Percentiles rank a stretch among this genome's conserved stretches.
Evolutionary conservation across 2,888 invertebrate genomes (phyloP).

Genomic region (Iphiclides podalirius): DNA sequence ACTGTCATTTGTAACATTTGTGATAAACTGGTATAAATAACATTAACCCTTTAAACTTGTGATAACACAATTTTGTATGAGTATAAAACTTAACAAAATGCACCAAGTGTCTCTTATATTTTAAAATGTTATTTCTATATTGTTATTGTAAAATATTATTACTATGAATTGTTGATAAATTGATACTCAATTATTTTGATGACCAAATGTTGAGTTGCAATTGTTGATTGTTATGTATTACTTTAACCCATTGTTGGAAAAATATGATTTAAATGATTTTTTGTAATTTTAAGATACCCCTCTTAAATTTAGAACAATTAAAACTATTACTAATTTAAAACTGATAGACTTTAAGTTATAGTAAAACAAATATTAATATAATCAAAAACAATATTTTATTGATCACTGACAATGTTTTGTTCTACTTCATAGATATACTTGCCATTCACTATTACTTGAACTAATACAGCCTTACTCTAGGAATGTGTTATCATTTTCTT

Average conservation of each 20-base stretch:
- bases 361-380: no score
- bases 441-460: conserved; percentile 45
- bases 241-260: no score
- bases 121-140: not conserved
- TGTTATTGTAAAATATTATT: no score
- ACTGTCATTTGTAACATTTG: conserved; percentile 8
- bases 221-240: no score
- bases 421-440: conserved; percentile 50
- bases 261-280: no score
- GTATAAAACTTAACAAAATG: conserved; percentile 3
- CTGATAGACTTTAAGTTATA: no score
- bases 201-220: no score
- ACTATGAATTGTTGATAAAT: no score
- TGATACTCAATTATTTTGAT: no score
- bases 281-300: no score
- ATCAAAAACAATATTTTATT: conserved; percentile 51
- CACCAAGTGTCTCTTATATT: not conserved
- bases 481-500: conserved; percentile 49
- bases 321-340: no score
- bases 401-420: conserved; percentile 70
- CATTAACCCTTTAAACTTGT: conserved; percentile 16
- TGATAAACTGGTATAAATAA: conserved; percentile 13
- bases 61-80: conserved; percentile 7
- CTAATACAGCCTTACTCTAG: conserved; percentile 69
- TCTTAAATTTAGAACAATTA: no score